Evolutionary conservation across 2,797 vertebrate species (phyloP), one percentile per base, ranked within the genome.

Genomic region (Tinamus major): DNA sequence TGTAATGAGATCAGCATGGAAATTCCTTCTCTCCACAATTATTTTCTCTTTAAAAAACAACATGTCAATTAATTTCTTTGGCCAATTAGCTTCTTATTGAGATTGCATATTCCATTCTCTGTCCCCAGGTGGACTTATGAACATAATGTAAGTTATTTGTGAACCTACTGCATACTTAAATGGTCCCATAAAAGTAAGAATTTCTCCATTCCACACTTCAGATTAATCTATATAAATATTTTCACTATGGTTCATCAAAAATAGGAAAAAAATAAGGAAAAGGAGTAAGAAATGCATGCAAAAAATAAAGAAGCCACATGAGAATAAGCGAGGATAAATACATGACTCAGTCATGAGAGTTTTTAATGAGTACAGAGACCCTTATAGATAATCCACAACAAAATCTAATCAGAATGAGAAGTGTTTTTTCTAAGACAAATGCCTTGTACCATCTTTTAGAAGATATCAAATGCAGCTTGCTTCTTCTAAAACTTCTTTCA

Each of bases 41-140:
- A 85, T 69, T 72, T 83, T 24, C 33, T 51, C 42, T 63, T 87
- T 31, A 59, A 85, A 70, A 90, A 94, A 78, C 42, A 76, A 78
- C 1, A 31, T 55, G 27, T 41, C 58, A 75, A 33, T 75, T 26
- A 20, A 85, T 94, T 90, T 89, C 76, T 89, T 82, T 23, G n/a
- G 55, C 64, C 63, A 87, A 90, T 72, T 83, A 76, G 27, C 27
- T 89, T 9, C 1, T 71, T 85, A 85, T 12, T 90, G 68, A 81
- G 79, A 33, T 12, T 48, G 13, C 24, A 8, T 29, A 46, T 31
- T 72, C 53, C 33, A 42, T 7, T 71, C 13, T 58, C 55, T 78
- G 35, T 11, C 41, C 33, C 12, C 49, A 79, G 27, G 27, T 21
- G 80, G 16, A 56, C 55, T 51, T 81, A 6, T 3, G 11, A 78